A percentile compares a stretch with the other conserved stretches of the same genome.
Evolutionary conservation across 2,888 invertebrate species (phyloP).

Genomic region (Noctua fimbriata): DNA sequence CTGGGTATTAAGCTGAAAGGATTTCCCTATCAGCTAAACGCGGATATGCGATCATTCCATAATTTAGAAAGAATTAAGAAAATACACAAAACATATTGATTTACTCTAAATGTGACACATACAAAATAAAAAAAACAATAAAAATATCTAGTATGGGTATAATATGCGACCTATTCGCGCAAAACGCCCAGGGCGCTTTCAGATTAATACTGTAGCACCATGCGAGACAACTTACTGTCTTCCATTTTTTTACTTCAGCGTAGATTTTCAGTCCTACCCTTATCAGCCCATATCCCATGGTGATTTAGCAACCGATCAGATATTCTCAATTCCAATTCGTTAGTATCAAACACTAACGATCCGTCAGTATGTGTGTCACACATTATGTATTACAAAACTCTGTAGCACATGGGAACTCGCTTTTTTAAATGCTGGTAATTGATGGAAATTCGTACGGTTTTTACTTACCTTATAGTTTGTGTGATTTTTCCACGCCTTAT

Average conservation of each 20-base stretch:
- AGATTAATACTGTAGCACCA: not conserved
- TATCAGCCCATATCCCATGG: not conserved
- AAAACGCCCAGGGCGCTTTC: not conserved
- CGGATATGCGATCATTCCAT: not conserved
- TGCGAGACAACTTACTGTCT: not conserved
- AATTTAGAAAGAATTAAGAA: not conserved
- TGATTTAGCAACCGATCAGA: slow-evolving; percentile 8
- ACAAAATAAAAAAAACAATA: not conserved
- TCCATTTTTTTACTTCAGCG: not conserved
- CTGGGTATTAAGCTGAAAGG: not conserved
- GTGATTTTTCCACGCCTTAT: slow-evolving; percentile 51
- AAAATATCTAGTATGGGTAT: not conserved
- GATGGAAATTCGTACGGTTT: slow-evolving; percentile 45
- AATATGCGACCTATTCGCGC: not conserved
- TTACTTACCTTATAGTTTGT: slow-evolving; percentile 11
- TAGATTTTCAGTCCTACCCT: not conserved
- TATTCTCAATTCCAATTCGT: slow-evolving; percentile 11
- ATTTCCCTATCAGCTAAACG: not conserved
- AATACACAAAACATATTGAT: not conserved
- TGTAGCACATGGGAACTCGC: slow-evolving; percentile 43
- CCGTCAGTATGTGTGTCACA: slow-evolving; percentile 36
- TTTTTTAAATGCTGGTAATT: slow-evolving; percentile 48
- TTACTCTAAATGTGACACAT: not conserved
- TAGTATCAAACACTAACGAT: slow-evolving; percentile 31
- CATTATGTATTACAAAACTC: slow-evolving; percentile 41